A percentile compares a stretch with the other conserved stretches of the same genome.
phyloP scores from a whole-genome alignment of 2,888 invertebrate genomes.

The Melinopterus prodromus region DNA sequence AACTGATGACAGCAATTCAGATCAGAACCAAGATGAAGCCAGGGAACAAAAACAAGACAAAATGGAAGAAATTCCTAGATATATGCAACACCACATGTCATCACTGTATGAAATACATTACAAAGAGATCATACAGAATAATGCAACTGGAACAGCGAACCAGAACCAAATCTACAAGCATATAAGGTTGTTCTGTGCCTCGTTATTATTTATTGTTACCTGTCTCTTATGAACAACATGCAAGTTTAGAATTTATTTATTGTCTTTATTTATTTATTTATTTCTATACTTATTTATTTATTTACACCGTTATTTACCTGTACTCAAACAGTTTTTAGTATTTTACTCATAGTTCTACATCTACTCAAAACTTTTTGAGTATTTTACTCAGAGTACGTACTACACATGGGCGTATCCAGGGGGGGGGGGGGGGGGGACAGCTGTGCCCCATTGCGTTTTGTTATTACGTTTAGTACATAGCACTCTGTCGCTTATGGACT shows the following conservation, averaged over 20 bases:
- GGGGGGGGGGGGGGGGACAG: too few relatives aligned
- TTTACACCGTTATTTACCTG: too few relatives aligned
- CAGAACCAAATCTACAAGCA: background rate
- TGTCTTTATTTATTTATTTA: too few relatives aligned
- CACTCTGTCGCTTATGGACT: too few relatives aligned
- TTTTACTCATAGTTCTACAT: too few relatives aligned
- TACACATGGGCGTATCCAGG: too few relatives aligned
- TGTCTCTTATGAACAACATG: background rate
- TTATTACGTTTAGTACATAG: too few relatives aligned
- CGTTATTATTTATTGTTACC: background rate
- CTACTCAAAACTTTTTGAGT: too few relatives aligned
- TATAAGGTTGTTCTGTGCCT: background rate
- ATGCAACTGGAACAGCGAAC: background rate
- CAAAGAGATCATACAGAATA: background rate
- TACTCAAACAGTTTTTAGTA: too few relatives aligned
- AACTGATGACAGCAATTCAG: background rate
- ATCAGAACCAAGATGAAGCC: background rate
- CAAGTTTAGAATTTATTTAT: background rate
- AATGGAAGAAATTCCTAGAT: background rate
- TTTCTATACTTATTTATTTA: too few relatives aligned
- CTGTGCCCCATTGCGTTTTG: too few relatives aligned
- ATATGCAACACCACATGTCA: background rate
- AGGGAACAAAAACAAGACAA: background rate
- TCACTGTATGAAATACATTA: background rate
- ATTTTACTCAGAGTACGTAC: too few relatives aligned